Conservation (phyloP, 2,888 invertebrate genomes). For the Ashinkailepas kermadecensis region DNA sequence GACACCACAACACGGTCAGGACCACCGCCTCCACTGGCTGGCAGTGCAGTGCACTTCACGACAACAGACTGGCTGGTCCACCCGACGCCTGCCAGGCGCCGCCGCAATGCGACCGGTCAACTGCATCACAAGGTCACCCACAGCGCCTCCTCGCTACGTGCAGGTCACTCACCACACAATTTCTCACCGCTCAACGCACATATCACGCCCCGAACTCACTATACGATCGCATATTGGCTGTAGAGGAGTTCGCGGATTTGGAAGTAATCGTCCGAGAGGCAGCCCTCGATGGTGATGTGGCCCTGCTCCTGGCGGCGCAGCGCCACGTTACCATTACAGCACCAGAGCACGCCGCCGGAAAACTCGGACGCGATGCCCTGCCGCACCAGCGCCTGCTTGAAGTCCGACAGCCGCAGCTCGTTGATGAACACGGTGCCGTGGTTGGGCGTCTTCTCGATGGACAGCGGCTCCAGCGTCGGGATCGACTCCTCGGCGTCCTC, state of each 20-base stretch:
- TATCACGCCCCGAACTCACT: slow-evolving; percentile 37
- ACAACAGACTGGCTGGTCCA: background rate
- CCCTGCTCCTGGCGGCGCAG: slow-evolving; percentile 86
- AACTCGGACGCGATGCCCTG: slow-evolving; percentile 76
- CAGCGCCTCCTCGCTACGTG: background rate
- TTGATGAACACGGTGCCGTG: slow-evolving; percentile 87
- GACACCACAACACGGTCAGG: no score
- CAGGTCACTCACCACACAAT: background rate
- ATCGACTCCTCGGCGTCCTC: slow-evolving; percentile 38
- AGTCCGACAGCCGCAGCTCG: slow-evolving; percentile 83
- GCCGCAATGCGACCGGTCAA: background rate
- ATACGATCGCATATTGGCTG: slow-evolving; percentile 93
- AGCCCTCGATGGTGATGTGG: slow-evolving; percentile 85
- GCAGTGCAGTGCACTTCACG: background rate
- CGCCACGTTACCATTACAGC: slow-evolving; percentile 83
- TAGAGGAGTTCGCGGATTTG: slow-evolving; percentile 85
- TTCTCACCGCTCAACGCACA: background rate
- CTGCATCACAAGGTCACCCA: background rate
- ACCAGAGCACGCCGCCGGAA: slow-evolving; percentile 84
- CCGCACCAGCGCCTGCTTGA: slow-evolving; percentile 67
- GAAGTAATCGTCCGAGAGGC: slow-evolving; percentile 89
- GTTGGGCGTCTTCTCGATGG: slow-evolving; percentile 47
- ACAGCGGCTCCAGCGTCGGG: slow-evolving; percentile 36
- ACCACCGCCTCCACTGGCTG: no score
- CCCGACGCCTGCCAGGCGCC: background rate